Base-by-base conservation (phyloP, 2,797 vertebrate species). In the Xenops minutus region DNA sequence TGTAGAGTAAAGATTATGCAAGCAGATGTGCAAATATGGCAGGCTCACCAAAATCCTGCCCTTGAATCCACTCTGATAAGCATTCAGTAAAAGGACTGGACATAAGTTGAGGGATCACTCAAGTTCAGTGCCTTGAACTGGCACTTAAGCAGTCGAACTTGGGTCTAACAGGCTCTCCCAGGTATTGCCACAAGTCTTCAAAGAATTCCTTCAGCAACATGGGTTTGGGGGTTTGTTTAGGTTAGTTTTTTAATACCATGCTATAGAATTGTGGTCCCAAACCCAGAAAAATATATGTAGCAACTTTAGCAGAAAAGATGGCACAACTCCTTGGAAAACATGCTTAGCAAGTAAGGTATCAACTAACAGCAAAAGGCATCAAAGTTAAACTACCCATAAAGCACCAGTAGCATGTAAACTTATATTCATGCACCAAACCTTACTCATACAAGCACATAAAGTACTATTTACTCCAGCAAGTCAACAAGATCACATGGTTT, bases 1-100 rank as follows among this genome's bases (percentile, higher is more conserved):
- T 49, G 56, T 44, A 75, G 36, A 48, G 66, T 64, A 91, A 71
- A 93, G 85, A 93, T 97, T 96, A 95, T 1, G n/a, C 44, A 97
- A 96, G 27, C 36, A 81, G 62, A 81, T 4, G 2, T 62, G 55
- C 34, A 97, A 89, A 85, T 79, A 85, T 2, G 36, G 14, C 39
- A 74, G 12, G 12, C 9, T 43, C 36, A 76, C 68, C 27, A 91
- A 89, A 95, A 95, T 77, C 51, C 80, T 94, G 71, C 36, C 91
- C 95, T 97, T 90, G 82, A 88, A 55, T 88, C 32, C 66, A 22
- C 95, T 82, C 49, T 89, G 49, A 14, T 81, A 39, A n/a, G 8
- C 15, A 78, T 59, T 48, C 56, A 74, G 22, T 27, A 61, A 93
- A 56, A 63, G 23, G 26, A 86, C 30, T 56, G 46, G 32, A 39